Evolutionary conservation across 2,797 vertebrate genomes (phyloP), one percentile per base, ranked within the genome.

Genomic region (Neosilurus hyrtlii): DNA sequence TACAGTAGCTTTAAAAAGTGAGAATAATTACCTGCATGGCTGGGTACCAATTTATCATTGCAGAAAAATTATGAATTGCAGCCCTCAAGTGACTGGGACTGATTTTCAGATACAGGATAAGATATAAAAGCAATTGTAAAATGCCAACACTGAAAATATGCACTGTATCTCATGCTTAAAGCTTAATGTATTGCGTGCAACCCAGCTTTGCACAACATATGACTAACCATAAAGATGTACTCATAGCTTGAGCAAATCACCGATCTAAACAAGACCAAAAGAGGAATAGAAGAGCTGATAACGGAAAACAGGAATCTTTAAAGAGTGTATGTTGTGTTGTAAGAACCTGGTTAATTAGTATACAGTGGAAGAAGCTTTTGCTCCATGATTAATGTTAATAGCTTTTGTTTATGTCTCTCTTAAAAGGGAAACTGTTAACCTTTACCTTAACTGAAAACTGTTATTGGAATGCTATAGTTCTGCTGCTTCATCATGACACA

Each of bases 321-420:
- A 62, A 65, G 16, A 20, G 76, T 66, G 43, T 52, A 49, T 73
- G 49, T 62, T 24, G 57, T n/a, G 11, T 59, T 51, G 49, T 67
- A 80, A 49, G 72, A 80, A 81, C 72, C 66, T 80, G 16, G 66
- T 79, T 88, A 88, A 85, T 88, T 82, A 86, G 78, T 84, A 12
- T n/a, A 37, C 26, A 30, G 18, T 66, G 67, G 59, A 81, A 80
- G 70, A 71, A 59, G 73, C 61, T 77, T 79, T 86, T 49, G 66
- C 61, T 80, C 26, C 54, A n/a, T 87, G 83, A 86, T 84, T 86
- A 85, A 88, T 83, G 85, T 81, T 86, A 87, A 83, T 83, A 81
- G 37, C 80, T 80, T 83, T 84, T 89, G 87, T 89, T 89, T 90
- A 87, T 85, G 56, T 82, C 83, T 62, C 43, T 65, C 16, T 83